Evolutionary conservation across 1,140 invertebrate genomes (phyloP), one percentile per base, ranked within the genome.

Genomic region (Drosophila repleta): DNA sequence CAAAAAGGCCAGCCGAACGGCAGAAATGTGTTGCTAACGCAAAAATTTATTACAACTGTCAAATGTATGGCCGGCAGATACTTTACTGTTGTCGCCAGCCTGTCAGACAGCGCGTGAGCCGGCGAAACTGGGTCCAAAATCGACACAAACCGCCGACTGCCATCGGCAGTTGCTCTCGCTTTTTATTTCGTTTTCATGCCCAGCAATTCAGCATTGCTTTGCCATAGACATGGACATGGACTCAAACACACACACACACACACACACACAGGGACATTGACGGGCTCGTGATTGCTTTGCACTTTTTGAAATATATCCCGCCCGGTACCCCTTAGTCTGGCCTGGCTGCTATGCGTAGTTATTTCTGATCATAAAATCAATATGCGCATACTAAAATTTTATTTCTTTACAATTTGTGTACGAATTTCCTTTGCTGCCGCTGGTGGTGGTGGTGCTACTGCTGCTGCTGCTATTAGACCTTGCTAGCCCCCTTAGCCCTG

Each of bases 301-400:
- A 87, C 75, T 87, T 87, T 87, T 87, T 66, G 67, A 72, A 76
- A 83, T 76, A 66, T 72, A 43, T 24, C 41, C 43, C 41, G 13
- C n/a, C 35, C 21, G 39, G 29, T 37, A 39, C 45, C 18, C 55
- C 13, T 15, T 61, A 24, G 39, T 43, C 73, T 65, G 32, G 55
- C 24, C 18, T 17, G 29, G 5, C 39, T 63, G 62, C 79, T 83
- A 60, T 82, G 82, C 82, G 78, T 85, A 85, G 82, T 82, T 85
- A 85, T 88, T 85, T 82, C 79, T 83, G 83, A 88, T 88, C 83
- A 90, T 90, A 90, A 87, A 90, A 87, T 90, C 87, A 90, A 90
- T 90, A 90, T 90, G 81, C 85, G 85, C 81, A 90, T 87, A 90
- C 78, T 90, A 82, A 90, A 90, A 85, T 90, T 90, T 90, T 90